Conservation (phyloP, 2,797 vertebrate genomes). For the Onychomys torridus region DNA sequence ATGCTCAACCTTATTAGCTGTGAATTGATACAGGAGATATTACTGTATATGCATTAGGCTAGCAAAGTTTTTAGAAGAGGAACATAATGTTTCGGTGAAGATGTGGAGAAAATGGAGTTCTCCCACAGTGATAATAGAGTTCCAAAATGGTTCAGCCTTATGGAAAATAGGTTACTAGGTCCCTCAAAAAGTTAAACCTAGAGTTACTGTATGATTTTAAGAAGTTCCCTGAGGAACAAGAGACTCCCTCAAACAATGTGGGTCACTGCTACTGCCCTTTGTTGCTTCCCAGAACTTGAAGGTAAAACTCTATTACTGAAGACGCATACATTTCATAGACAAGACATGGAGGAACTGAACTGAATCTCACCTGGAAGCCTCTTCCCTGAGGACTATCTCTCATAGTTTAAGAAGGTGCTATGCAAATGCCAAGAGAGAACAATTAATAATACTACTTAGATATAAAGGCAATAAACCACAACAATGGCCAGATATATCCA, state of each 20-base stretch:
- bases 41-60: background rate
- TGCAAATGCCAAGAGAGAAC: background rate
- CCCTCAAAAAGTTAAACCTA: constrained; percentile 31
- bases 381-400: background rate
- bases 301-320: background rate
- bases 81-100: background rate
- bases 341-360: background rate
- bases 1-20: background rate
- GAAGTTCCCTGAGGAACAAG: background rate
- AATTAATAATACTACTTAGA: background rate
- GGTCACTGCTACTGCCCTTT: background rate
- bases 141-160: background rate
- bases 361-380: background rate
- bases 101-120: background rate
- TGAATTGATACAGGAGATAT: background rate
- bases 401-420: background rate
- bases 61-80: background rate
- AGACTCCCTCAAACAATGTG: background rate
- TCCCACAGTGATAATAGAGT: background rate
- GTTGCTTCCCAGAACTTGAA: background rate
- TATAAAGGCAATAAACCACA: background rate
- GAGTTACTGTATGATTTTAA: background rate
- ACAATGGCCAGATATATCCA: background rate
- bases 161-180: background rate
- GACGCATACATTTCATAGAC: background rate